Conservation (phyloP, 2,113 vertebrate genomes). For the Leucopsar rothschildi region DNA sequence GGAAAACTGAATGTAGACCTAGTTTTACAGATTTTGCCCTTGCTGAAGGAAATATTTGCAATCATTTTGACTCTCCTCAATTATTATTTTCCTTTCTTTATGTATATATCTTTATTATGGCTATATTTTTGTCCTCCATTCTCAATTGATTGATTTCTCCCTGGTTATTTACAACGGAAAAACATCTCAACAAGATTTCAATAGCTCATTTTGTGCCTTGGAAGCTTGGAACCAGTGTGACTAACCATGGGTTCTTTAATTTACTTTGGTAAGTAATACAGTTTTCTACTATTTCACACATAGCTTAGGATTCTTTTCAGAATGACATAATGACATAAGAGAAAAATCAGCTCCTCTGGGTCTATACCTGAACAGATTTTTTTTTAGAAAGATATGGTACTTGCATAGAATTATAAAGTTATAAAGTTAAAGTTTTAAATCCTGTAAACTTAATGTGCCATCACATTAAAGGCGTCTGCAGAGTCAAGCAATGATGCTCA, state of each 20-base stretch:
- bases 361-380: not conserved
- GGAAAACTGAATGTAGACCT: not conserved
- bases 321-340: not conserved
- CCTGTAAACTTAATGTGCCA: not conserved
- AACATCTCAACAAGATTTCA: not conserved
- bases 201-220: not conserved
- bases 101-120: not conserved
- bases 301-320: not conserved
- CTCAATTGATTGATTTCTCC: not conserved
- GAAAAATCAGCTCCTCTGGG: not conserved
- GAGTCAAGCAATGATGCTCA: not conserved
- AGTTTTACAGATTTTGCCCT: not conserved
- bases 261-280: not conserved
- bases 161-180: not conserved
- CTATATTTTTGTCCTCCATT: not conserved
- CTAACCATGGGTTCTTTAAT: not conserved
- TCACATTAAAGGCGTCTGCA: not conserved
- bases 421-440: not conserved
- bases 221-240: not conserved
- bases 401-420: not conserved
- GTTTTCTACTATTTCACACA: not conserved
- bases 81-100: not conserved
- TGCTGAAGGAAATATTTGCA: not conserved
- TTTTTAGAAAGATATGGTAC: not conserved
- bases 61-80: not conserved